Conservation (phyloP, 2,888 invertebrate species). For the Drosophila seclusa region DNA sequence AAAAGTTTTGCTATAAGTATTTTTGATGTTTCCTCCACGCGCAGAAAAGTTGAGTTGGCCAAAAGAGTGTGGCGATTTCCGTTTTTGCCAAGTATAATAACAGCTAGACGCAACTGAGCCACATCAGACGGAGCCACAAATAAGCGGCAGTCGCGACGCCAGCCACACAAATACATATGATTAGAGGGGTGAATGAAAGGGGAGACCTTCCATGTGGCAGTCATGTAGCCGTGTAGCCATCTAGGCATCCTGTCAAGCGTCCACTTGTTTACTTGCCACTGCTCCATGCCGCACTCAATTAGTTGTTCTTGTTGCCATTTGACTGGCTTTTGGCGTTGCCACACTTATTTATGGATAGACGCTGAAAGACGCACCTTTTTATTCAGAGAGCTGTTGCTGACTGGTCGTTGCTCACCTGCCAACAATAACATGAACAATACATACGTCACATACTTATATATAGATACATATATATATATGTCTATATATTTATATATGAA, state of each 20-base stretch:
- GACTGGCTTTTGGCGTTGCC: slow-evolving; percentile 44
- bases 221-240: not conserved
- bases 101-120: slow-evolving; percentile 6
- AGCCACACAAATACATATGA: slow-evolving; percentile 31
- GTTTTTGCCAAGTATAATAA: not conserved
- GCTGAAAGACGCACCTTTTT: slow-evolving; percentile 67
- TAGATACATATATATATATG: not conserved
- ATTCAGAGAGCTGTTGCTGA: slow-evolving; percentile 46
- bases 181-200: slow-evolving; percentile 13
- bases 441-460: not conserved
- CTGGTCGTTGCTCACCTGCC: slow-evolving; percentile 27
- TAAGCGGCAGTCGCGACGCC: slow-evolving; percentile 5
- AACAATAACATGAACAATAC: slow-evolving; percentile 4
- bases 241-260: not conserved
- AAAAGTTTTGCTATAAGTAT: not conserved
- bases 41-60: not conserved
- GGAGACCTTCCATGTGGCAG: slow-evolving; percentile 1
- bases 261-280: slow-evolving; percentile 63
- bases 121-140: slow-evolving; percentile 21
- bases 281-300: slow-evolving; percentile 28
- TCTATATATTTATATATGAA: not conserved
- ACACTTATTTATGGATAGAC: slow-evolving; percentile 61
- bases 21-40: not conserved
- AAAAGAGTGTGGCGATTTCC: not conserved
- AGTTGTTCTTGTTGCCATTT: slow-evolving; percentile 52